Base-by-base conservation (phyloP, 2,113 vertebrate genomes). In the Australoheros scitulus region DNA sequence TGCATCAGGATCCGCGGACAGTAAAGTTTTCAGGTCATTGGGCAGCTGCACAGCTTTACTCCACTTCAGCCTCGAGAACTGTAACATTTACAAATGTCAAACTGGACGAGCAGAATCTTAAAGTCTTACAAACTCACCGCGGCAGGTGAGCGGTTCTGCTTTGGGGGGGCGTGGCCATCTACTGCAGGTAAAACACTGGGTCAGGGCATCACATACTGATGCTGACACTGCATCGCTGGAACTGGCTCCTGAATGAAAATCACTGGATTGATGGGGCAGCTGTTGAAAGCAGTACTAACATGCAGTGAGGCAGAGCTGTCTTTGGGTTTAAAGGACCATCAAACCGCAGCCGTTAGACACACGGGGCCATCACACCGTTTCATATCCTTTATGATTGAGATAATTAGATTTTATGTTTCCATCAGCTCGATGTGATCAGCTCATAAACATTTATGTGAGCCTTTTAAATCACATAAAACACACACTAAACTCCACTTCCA, bases 381-480 rank as follows among this genome's bases (percentile, higher is more conserved):
- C 52, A 41, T 1, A 24, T 2, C 63, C 26, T 52, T 63, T 36
- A 38, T 65, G 32, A 22, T 24, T 4, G 61, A 81, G 61, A 41
- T 41, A 41, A 43, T 65, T 14, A 15, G 24, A 5, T 68, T 13
- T 77, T 47, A 61, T 79, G 60, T 65, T 41, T 79, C 77, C 7
- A 34, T 61, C 22, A 9, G 52, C 61, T 26, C 32, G 47, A 52
- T 60, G 52, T 47, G 38, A 78, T 74, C 60, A 18, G 79, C 61
- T 84, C 88, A 41, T 87, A 82, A 82, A 87, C 11, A 29, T 84
- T 89, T 76, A 84, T 24, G 36, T 43, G 14, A 6, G 22, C 11
- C 60, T 70, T 11, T 88, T 57, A 82, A 83, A 68, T 22, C 61
- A 7, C 38, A 55, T 56, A 11, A 61, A 9, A 14, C 65, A 24